Base-by-base conservation (phyloP, 2,888 invertebrate species). In the Orthonevra nobilis region DNA sequence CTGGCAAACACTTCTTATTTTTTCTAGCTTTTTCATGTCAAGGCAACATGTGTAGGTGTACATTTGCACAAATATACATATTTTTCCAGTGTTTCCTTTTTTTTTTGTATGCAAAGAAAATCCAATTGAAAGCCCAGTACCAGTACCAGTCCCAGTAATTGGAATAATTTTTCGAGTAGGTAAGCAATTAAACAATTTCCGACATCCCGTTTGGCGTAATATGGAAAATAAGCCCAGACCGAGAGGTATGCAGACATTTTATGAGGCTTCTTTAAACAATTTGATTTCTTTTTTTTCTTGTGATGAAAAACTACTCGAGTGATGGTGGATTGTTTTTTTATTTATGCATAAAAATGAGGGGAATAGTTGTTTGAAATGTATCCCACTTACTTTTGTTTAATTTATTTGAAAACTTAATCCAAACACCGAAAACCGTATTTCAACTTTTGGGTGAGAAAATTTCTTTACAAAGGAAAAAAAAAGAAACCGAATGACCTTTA, bases 391-490 rank as follows among this genome's bases (percentile, higher is more conserved):
- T 44, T 79, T 50, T 46, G 32, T 56, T 79, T 66, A 42, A 38
- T 54, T 54, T 56, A 34, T 17, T 52, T 40, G 54, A 61, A 54
- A 52, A 60, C 77, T 46, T 64, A 52, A 60, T 54, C 42, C 46
- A 72, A 58, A 79, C 72, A 63, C 60, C 52, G 72, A 72, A 66
- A 60, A 72, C n/a, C n/a, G n/a, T 54, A 52, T 79, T 60, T 64
- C 34, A 26, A 36, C 60, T 70, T n/a, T n/a, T 44, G 23, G 15
- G 36, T 66, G 77, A n/a, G n/a, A 72, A 77, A 77, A 64, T 73
- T 66, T 79, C 72, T 72, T 79, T 79, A 79, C 66, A 79, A 79
- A 73, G 73, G 44, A 79, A 79, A 66, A 52, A 66, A 79, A 79
- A 66, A 52, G 73, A 79, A 79, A 63, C 64, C 66, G 60, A 74